A percentile compares a stretch with the other conserved stretches of the same genome.
Evolutionary conservation across 2,797 vertebrate genomes (phyloP).

Genomic region (Momotus momota): DNA sequence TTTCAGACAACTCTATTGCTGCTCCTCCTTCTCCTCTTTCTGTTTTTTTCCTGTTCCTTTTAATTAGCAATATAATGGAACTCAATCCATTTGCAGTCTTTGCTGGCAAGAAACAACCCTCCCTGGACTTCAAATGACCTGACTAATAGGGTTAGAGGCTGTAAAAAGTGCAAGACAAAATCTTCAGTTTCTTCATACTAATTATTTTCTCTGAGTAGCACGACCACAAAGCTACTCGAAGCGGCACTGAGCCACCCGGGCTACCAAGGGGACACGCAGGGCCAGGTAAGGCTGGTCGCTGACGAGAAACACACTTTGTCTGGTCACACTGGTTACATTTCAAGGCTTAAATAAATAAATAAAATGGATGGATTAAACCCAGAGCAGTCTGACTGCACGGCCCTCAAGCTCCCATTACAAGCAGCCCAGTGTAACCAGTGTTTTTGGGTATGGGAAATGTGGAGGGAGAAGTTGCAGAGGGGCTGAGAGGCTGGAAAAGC

Average conservation of each 20-base stretch:
- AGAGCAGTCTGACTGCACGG: not conserved
- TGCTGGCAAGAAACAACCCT: conserved; percentile 62
- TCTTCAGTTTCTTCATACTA: conserved; percentile 46
- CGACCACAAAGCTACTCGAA: not conserved
- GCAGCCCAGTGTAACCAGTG: not conserved
- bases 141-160: conserved; percentile 70
- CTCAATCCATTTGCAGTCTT: conserved; percentile 63
- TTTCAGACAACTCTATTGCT: not conserved
- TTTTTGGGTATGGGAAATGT: not conserved
- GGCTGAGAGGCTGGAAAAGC: not conserved
- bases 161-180: conserved; percentile 31
- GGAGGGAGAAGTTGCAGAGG: not conserved
- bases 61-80: conserved; percentile 75
- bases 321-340: not conserved
- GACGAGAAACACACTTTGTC: not conserved
- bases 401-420: not conserved
- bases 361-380: not conserved
- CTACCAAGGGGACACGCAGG: not conserved
- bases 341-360: not conserved
- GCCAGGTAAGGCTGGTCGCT: not conserved
- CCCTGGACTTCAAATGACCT: conserved; percentile 58
- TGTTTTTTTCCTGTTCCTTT: not conserved
- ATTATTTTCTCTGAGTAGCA: conserved; percentile 29
- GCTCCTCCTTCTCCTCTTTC: not conserved
- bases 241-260: not conserved